Evolutionary conservation across 1,140 invertebrate genomes (phyloP).

Genomic region (Drosophila sulfurigaster): DNA sequence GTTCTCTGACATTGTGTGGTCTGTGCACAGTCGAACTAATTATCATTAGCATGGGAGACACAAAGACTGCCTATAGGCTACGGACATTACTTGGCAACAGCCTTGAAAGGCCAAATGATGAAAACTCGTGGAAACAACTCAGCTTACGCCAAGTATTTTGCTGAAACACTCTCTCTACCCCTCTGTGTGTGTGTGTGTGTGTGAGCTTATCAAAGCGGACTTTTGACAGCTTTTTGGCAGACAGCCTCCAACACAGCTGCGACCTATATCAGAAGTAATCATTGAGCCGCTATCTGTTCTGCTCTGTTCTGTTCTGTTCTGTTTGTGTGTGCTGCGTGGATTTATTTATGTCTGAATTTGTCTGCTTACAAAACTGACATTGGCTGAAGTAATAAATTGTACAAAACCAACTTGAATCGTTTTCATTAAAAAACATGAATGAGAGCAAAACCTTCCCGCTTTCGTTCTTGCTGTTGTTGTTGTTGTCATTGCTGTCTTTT

Average conservation of each 20-base stretch:
- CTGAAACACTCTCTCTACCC: conserved; percentile 13
- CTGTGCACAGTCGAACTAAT: conserved; percentile 40
- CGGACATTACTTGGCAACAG: neutral
- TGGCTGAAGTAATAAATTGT: conserved; percentile 64
- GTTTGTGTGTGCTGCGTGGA: conserved; percentile 38
- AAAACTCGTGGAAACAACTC: neutral
- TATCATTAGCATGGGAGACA: conserved; percentile 29
- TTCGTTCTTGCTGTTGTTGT: neutral
- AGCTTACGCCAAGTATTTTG: conserved; percentile 44
- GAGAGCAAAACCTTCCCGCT: conserved; percentile 29
- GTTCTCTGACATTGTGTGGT: conserved; percentile 1
- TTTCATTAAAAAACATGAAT: conserved; percentile 74
- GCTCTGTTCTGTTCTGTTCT: neutral
- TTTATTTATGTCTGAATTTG: conserved; percentile 61
- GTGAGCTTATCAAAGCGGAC: conserved; percentile 65
- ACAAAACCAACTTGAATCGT: conserved; percentile 58
- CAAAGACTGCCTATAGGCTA: conserved; percentile 26
- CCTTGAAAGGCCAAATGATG: conserved; percentile 9
- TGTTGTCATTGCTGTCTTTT: conserved; percentile 35
- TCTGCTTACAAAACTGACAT: conserved; percentile 45
- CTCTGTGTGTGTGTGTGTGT: conserved; percentile 12
- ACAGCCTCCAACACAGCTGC: conserved; percentile 17
- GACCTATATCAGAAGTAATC: conserved; percentile 21
- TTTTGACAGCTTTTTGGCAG: conserved; percentile 73
- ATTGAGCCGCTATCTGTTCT: conserved; percentile 47